These are phyloP conservation scores for Neodiprion lecontei DNA, from an alignment of 1,140 invertebrate species.

Conservation along the genomic window DNA sequence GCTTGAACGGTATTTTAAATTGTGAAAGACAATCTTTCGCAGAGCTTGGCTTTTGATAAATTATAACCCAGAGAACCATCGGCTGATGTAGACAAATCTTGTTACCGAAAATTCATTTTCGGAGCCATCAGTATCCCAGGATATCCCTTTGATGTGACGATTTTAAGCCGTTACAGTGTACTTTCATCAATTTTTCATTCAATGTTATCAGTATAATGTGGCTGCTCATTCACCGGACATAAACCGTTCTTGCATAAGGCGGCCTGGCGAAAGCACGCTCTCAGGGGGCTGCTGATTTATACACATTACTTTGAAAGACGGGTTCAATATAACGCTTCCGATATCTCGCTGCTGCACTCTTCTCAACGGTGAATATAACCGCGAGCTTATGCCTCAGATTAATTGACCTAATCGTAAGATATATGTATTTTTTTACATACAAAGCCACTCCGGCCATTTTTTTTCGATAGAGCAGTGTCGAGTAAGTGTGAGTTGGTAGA, in stretches of 20 bases:
- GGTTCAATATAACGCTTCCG: not conserved
- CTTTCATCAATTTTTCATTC: not conserved
- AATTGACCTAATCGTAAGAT: not conserved
- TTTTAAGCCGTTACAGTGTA: no score
- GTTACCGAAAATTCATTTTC: no score
- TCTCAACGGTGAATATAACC: not conserved
- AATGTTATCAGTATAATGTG: not conserved
- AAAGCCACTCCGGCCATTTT: not conserved
- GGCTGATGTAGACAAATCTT: no score
- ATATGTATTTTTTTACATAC: not conserved
- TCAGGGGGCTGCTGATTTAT: not conserved
- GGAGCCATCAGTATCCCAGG: no score
- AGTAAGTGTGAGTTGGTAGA: no score
- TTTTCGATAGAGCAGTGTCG: no score
- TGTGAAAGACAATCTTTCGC: no score
- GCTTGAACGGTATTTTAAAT: no score
- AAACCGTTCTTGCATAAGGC: not conserved
- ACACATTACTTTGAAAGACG: not conserved
- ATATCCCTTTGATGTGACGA: no score
- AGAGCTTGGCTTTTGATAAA: no score
- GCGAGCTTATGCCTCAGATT: not conserved
- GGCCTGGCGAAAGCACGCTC: not conserved
- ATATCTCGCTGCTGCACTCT: not conserved
- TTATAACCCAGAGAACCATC: no score
- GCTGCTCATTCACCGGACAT: not conserved